Percentiles rank a stretch among this genome's conserved stretches.
phyloP scores from a whole-genome alignment of 2,888 invertebrate genomes.

The Tenthredo notha region DNA sequence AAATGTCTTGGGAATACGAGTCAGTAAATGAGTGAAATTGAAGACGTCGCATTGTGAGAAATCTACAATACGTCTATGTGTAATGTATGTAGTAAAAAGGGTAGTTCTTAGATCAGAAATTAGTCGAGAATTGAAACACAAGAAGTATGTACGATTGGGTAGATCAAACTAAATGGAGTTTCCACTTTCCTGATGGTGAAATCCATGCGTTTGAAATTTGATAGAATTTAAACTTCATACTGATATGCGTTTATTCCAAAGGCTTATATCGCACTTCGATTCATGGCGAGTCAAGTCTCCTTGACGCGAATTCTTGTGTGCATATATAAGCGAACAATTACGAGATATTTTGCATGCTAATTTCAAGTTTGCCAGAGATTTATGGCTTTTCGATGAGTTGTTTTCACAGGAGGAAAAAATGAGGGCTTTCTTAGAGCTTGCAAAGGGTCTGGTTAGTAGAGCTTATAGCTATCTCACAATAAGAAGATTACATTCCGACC shows the following conservation, averaged over 20 bases:
- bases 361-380: neutral
- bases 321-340: neutral
- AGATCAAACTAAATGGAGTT: too few species aligned
- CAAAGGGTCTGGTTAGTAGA: constrained; percentile 1
- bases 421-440: neutral
- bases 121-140: neutral
- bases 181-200: too few species aligned
- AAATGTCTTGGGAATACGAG: neutral
- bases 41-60: neutral
- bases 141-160: neutral
- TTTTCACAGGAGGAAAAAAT: neutral
- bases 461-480: constrained; percentile 4
- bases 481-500: constrained; percentile 4
- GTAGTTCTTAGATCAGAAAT: neutral
- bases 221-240: neutral
- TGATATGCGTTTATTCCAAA: neutral
- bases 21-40: neutral
- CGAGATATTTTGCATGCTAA: neutral
- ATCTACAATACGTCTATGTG: neutral
- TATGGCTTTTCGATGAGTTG: neutral
- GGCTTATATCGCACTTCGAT: neutral
- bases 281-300: neutral
- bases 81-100: neutral
- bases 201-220: neutral
- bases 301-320: neutral